These are phyloP conservation scores for Brachypodius melanocephalos DNA, from an alignment of 2,113 vertebrate species.

Conservation along the genomic window DNA sequence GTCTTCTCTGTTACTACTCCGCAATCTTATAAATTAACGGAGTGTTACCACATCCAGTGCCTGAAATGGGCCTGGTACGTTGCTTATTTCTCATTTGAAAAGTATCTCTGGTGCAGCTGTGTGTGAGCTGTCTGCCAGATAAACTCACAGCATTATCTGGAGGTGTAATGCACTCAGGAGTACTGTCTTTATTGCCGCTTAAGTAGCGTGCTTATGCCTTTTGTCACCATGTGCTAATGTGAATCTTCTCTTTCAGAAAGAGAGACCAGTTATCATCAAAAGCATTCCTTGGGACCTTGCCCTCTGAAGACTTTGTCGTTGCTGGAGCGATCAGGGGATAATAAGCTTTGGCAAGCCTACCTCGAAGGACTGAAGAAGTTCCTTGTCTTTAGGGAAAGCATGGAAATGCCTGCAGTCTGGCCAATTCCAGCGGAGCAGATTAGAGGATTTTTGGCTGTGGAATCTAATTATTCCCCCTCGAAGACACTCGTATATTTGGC, in stretches of 20 bases:
- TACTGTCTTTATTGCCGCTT: not conserved
- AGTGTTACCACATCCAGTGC: not conserved
- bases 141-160: not conserved
- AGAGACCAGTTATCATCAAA: not conserved
- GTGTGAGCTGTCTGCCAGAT: not conserved
- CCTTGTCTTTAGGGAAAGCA: not conserved
- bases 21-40: fast-evolving
- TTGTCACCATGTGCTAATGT: not conserved
- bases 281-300: not conserved
- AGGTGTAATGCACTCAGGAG: not conserved
- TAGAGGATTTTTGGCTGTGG: slow-evolving; percentile 26
- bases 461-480: not conserved
- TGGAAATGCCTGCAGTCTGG: slow-evolving; percentile 23
- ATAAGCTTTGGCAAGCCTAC: slow-evolving; percentile 26
- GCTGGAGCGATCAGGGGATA: not conserved
- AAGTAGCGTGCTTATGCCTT: not conserved
- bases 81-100: not conserved
- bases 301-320: not conserved
- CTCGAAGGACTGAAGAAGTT: slow-evolving; percentile 11
- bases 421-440: slow-evolving; percentile 46
- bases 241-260: not conserved
- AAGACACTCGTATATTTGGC: not conserved
- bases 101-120: not conserved
- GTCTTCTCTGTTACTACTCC: fast-evolving
- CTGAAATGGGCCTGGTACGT: not conserved